Evolutionary conservation across 1,140 invertebrate genomes (phyloP).

Genomic region (Brachionus asplanchnoidis): DNA sequence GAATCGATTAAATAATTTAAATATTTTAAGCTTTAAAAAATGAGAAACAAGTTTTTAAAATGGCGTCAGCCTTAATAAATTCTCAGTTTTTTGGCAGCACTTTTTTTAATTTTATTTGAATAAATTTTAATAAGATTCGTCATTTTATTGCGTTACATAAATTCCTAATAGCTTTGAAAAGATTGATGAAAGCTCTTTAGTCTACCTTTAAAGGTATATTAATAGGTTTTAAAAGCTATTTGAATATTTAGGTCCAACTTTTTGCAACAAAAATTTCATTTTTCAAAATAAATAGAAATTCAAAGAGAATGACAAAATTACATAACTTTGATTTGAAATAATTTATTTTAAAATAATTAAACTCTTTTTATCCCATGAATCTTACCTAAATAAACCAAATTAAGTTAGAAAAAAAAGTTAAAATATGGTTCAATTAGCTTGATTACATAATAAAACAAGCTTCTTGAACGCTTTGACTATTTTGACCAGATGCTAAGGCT

Average conservation of each 20-base stretch:
- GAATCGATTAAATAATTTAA: not conserved
- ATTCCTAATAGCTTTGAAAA: not conserved
- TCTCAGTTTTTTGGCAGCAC: not conserved
- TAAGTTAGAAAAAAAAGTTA: not conserved
- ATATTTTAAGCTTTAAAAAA: not conserved
- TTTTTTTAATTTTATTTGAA: not conserved
- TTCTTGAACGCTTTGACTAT: constrained; percentile 5
- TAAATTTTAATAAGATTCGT: not conserved
- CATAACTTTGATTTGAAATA: not conserved
- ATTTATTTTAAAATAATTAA: constrained; percentile 3
- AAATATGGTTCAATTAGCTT: not conserved
- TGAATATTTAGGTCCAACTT: not conserved
- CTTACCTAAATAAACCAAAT: not conserved
- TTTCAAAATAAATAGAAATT: not conserved
- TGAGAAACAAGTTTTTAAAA: not conserved
- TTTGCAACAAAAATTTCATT: not conserved
- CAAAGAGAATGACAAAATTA: not conserved
- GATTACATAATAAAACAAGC: constrained; percentile 23
- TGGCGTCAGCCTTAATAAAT: not conserved
- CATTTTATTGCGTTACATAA: not conserved
- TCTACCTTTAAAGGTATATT: not conserved
- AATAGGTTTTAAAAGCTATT: not conserved
- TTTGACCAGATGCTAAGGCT: not conserved
- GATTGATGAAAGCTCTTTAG: not conserved
- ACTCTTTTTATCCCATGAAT: not conserved